phyloP scores from a whole-genome alignment of 2,888 invertebrate species.

The Pheosia gnoma region DNA sequence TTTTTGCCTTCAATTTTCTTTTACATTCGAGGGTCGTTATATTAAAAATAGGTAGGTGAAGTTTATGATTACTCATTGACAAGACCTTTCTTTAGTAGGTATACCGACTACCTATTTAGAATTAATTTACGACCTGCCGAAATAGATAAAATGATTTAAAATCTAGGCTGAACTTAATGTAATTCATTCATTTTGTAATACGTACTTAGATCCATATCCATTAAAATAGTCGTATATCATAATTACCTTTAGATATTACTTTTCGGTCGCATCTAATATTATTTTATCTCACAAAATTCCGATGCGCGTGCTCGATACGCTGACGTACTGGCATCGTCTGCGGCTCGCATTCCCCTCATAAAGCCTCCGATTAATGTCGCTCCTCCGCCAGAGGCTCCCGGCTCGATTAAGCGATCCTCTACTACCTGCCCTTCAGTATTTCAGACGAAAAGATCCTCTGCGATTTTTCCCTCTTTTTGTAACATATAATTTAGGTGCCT shows the following conservation, averaged over 20 bases:
- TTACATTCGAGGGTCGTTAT: not conserved
- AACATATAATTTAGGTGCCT: not conserved
- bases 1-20: not conserved
- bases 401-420: slow-evolving; percentile 76
- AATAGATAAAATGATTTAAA: too few relatives aligned
- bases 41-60: not conserved
- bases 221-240: too few relatives aligned
- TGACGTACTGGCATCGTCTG: slow-evolving; percentile 57
- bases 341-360: slow-evolving; percentile 71
- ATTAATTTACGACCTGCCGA: too few relatives aligned
- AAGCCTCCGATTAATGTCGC: slow-evolving; percentile 76
- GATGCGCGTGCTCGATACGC: slow-evolving; percentile 48
- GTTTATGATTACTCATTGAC: not conserved
- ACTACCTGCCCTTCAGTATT: slow-evolving; percentile 62
- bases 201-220: too few relatives aligned
- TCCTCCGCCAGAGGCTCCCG: slow-evolving; percentile 59
- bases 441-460: slow-evolving; percentile 45
- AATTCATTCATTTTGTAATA: too few relatives aligned
- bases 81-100: too few relatives aligned
- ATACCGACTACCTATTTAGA: too few relatives aligned
- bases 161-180: too few relatives aligned
- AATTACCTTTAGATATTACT: not conserved
- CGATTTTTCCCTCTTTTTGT: slow-evolving; percentile 26
- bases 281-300: slow-evolving; percentile 42
- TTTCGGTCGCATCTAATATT: slow-evolving; percentile 19